Conservation (phyloP, 53 echinoderm and acorn worm genomes). For the Echinarachnius parma region DNA sequence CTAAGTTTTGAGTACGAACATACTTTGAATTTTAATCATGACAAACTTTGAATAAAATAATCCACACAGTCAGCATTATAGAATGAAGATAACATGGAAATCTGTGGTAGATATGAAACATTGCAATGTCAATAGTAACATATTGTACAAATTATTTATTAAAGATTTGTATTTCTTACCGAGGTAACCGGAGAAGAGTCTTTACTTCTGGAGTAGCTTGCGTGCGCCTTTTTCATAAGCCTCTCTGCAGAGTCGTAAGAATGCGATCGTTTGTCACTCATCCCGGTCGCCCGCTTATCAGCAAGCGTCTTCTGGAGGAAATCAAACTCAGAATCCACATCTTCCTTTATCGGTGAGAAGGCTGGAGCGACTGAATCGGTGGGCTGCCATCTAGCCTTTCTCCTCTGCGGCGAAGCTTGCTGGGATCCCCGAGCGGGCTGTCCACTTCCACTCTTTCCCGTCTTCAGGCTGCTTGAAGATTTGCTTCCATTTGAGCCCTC, state of each 20-base stretch:
- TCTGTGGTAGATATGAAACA: no score
- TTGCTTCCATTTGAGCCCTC: slow-evolving; percentile 16
- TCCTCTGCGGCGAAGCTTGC: slow-evolving; percentile 65
- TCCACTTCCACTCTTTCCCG: slow-evolving; percentile 30
- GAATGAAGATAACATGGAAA: no score
- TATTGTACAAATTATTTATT: no score
- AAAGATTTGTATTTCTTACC: slow-evolving; percentile 12
- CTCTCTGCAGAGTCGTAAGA: slow-evolving; percentile 20
- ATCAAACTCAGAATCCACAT: slow-evolving; percentile 68
- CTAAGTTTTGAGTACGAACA: no score
- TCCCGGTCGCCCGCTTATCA: slow-evolving; percentile 17
- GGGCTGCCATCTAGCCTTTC: slow-evolving; percentile 47
- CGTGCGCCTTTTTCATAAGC: not conserved
- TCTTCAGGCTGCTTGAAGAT: slow-evolving; percentile 18
- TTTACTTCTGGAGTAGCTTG: slow-evolving; percentile 19
- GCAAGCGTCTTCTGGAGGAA: slow-evolving; percentile 25
- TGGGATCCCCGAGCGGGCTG: slow-evolving; percentile 37
- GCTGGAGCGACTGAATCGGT: slow-evolving; percentile 66
- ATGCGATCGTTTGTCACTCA: slow-evolving; percentile 18
- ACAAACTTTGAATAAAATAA: no score
- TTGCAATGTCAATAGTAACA: no score
- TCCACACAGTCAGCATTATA: no score
- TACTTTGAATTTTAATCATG: no score
- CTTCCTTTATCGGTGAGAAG: slow-evolving; percentile 81
- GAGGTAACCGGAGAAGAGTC: slow-evolving; percentile 33